Evolutionary conservation across 53 echinoderm and acorn worm species (phyloP).

Genomic region (Henricia sp.): DNA sequence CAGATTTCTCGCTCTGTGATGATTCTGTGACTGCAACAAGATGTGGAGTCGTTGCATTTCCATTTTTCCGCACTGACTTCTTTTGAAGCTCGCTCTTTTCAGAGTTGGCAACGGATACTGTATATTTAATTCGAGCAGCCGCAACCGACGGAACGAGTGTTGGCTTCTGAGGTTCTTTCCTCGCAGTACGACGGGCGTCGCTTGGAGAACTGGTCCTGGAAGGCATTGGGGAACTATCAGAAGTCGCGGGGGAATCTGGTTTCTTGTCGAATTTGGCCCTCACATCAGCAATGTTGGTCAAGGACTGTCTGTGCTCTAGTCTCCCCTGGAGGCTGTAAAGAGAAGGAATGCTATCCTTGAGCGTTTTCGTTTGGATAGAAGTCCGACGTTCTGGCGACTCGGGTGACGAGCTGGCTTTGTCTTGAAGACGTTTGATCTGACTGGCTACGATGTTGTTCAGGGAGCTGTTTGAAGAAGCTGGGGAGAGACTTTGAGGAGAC

Average conservation of each 20-base stretch:
- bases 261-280: constrained; percentile 83
- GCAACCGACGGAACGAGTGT: constrained; percentile 34
- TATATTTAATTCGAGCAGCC: constrained; percentile 61
- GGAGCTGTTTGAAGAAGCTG: constrained; percentile 92
- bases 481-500: constrained; percentile 87
- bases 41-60: constrained; percentile 62
- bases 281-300: constrained; percentile 79
- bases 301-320: constrained; percentile 74
- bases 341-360: constrained; percentile 43
- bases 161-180: constrained; percentile 43
- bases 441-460: constrained; percentile 76
- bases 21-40: constrained; percentile 84
- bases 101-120: constrained; percentile 59
- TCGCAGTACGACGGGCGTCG: neutral
- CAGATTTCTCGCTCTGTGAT: constrained; percentile 59
- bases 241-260: constrained; percentile 5
- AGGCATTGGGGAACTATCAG: constrained; percentile 27
- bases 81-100: constrained; percentile 11
- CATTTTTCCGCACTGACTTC: constrained; percentile 29
- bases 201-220: constrained; percentile 22
- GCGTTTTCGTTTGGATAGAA: constrained; percentile 37
- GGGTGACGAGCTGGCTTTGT: constrained; percentile 48
- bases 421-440: constrained; percentile 79
- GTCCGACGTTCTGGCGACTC: constrained; percentile 33
- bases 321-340: constrained; percentile 49